These are phyloP conservation scores for Sitophilus oryzae DNA, from an alignment of 1,140 invertebrate genomes.

Conservation along the genomic window DNA sequence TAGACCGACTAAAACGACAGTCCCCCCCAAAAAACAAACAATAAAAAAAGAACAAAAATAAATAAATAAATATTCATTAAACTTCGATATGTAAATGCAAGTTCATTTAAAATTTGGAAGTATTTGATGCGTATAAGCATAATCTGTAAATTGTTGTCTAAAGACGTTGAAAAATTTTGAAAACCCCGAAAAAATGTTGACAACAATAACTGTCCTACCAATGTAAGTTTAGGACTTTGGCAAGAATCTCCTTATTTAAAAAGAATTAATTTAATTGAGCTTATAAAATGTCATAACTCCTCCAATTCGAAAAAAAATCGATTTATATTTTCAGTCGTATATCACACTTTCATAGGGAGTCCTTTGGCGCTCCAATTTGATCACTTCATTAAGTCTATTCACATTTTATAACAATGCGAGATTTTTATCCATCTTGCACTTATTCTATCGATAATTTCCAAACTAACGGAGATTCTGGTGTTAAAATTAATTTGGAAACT, in stretches of 20 bases:
- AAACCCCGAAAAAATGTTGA: slow-evolving; percentile 8
- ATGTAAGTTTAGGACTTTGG: not conserved
- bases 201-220: not conserved
- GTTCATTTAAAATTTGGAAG: not conserved
- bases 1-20: not conserved
- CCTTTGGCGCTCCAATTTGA: not conserved
- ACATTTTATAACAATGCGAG: not conserved
- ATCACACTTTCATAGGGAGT: not conserved
- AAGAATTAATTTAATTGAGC: slow-evolving; percentile 2
- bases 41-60: not conserved
- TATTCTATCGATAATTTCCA: not conserved
- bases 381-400: slow-evolving; percentile 19
- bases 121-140: not conserved
- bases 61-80: not conserved
- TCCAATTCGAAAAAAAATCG: not conserved
- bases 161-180: slow-evolving; percentile 6
- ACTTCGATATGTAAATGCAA: not conserved
- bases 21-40: not conserved
- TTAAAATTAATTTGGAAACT: slow-evolving; percentile 8
- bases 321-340: slow-evolving; percentile 13
- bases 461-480: slow-evolving; percentile 17
- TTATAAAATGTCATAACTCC: slow-evolving; percentile 1
- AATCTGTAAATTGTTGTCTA: not conserved
- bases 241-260: slow-evolving; percentile 11
- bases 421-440: slow-evolving; percentile 1